These are phyloP conservation scores for Diachasmimorpha longicaudata DNA, from an alignment of 1,140 invertebrate genomes.

Conservation along the genomic window DNA sequence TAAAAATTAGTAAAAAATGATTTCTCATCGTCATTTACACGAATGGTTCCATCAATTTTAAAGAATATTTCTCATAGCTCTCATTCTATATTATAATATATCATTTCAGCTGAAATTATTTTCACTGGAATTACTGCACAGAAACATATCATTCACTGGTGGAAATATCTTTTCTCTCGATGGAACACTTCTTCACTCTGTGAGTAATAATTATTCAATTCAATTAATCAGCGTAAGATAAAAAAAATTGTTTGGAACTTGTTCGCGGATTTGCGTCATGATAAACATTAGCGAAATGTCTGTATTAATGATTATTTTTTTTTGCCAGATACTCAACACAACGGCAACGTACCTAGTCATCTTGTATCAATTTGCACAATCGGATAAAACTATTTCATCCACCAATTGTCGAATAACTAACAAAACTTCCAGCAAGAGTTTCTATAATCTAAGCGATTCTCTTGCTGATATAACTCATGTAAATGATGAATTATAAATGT, in stretches of 20 bases:
- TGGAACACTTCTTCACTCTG: constrained; percentile 66
- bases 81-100: background rate
- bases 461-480: background rate
- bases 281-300: background rate
- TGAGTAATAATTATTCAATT: constrained; percentile 33
- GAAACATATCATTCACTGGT: constrained; percentile 65
- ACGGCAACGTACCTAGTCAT: background rate
- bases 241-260: too few relatives aligned
- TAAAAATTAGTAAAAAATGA: too few relatives aligned
- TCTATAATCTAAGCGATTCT: background rate
- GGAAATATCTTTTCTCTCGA: constrained; percentile 66
- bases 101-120: constrained; percentile 63
- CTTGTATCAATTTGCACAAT: background rate
- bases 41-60: too few relatives aligned
- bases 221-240: too few relatives aligned
- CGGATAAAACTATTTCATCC: background rate
- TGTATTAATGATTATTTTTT: background rate
- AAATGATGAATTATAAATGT: background rate
- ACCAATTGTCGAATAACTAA: background rate
- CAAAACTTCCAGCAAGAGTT: background rate
- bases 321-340: background rate
- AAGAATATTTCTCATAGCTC: too few relatives aligned
- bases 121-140: constrained; percentile 64
- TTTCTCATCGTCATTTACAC: too few relatives aligned
- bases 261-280: too few relatives aligned